phyloP scores from a whole-genome alignment of 2,113 vertebrate genomes.

The Corvus moneduloides region DNA sequence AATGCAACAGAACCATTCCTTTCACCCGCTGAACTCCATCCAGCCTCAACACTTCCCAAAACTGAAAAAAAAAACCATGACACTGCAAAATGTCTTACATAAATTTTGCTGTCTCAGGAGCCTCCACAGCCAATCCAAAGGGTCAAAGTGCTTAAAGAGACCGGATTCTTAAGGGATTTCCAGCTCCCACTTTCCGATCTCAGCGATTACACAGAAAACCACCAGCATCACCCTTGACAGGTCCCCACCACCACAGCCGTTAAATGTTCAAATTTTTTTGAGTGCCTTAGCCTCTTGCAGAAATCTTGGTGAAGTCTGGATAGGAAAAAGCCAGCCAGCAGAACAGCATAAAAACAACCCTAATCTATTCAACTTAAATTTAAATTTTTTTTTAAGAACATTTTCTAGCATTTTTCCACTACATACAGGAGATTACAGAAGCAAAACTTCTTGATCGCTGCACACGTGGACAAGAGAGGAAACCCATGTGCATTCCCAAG shows the following conservation, averaged over 20 bases:
- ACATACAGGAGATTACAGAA: neutral
- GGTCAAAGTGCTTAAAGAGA: constrained; percentile 26
- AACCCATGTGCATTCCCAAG: neutral
- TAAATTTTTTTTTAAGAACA: neutral
- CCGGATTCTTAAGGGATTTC: neutral
- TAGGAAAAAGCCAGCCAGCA: neutral
- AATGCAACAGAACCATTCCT: neutral
- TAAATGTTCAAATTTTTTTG: neutral
- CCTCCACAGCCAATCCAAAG: neutral
- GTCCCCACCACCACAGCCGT: neutral
- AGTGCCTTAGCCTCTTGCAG: neutral
- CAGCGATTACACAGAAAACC: neutral
- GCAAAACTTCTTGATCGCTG: neutral
- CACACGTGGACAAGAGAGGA: neutral
- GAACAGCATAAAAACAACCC: neutral
- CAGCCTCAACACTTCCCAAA: constrained; percentile 23
- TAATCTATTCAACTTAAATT: neutral
- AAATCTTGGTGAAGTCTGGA: neutral
- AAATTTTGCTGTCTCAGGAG: constrained; percentile 8
- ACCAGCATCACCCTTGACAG: neutral
- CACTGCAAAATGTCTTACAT: neutral
- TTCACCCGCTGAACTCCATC: neutral
- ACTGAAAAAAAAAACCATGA: constrained; percentile 3
- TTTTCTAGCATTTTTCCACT: neutral
- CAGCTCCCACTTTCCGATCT: neutral